phyloP scores from a whole-genome alignment of 2,888 invertebrate species.

The Mylabris sibirica region DNA sequence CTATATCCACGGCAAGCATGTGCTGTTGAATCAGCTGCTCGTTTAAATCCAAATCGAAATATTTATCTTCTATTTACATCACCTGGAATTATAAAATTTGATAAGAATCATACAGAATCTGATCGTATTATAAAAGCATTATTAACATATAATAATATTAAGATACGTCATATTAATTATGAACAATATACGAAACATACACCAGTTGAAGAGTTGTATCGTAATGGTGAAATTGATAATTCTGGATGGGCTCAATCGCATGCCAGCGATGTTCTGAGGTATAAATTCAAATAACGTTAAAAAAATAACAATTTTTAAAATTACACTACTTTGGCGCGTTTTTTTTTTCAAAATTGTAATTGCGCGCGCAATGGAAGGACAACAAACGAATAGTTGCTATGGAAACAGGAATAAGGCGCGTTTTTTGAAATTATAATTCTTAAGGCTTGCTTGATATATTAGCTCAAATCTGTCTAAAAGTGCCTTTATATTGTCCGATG shows the following conservation, averaged over 20 bases:
- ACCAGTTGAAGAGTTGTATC: conserved; percentile 67
- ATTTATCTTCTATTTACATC: conserved; percentile 67
- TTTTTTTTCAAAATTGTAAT: too few relatives aligned
- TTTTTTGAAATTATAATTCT: too few relatives aligned
- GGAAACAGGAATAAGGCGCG: too few relatives aligned
- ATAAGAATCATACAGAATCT: conserved; percentile 43
- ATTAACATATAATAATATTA: conserved; percentile 63
- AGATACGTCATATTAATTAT: conserved; percentile 63
- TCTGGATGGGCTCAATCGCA: conserved; percentile 68
- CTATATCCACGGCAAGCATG: conserved; percentile 70
- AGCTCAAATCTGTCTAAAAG: too few relatives aligned
- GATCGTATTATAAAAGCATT: conserved; percentile 58
- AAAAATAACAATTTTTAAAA: too few relatives aligned
- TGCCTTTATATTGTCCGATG: too few relatives aligned
- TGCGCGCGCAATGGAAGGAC: too few relatives aligned
- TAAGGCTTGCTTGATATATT: too few relatives aligned
- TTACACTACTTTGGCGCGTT: too few relatives aligned
- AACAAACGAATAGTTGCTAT: too few relatives aligned
- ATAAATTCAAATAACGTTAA: not conserved
- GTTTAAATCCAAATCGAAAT: conserved; percentile 66
- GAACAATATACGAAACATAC: conserved; percentile 65
- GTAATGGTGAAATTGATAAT: conserved; percentile 61
- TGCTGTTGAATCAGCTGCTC: conserved; percentile 73
- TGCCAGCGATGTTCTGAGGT: conserved; percentile 69
- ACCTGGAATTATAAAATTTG: conserved; percentile 53